phyloP scores from a whole-genome alignment of 2,888 invertebrate species.

The Scaptomyza tumidula region DNA sequence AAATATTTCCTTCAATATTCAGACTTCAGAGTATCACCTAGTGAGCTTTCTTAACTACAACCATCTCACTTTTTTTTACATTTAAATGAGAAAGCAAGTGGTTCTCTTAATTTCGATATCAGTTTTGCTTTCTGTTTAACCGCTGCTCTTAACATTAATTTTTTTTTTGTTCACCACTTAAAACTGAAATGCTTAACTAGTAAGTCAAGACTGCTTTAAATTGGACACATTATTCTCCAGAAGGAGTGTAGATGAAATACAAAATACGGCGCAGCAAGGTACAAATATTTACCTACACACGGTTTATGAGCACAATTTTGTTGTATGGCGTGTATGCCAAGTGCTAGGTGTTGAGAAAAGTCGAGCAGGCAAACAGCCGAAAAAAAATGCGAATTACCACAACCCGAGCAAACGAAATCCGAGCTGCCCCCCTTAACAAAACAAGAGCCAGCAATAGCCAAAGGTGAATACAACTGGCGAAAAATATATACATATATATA shows the following conservation, averaged over 20 bases:
- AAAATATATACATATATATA: background rate
- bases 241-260: background rate
- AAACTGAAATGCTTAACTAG: constrained; percentile 9
- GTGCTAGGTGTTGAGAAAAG: constrained; percentile 74
- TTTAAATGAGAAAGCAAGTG: no score
- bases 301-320: constrained; percentile 79
- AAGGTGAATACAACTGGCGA: constrained; percentile 27
- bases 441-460: constrained; percentile 21
- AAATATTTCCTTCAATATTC: no score
- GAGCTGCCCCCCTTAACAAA: background rate
- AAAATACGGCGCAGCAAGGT: background rate
- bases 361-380: constrained; percentile 54
- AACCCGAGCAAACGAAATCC: constrained; percentile 11
- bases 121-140: no score
- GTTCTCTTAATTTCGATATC: no score
- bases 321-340: constrained; percentile 81
- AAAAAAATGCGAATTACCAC: constrained; percentile 35
- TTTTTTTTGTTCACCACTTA: no score
- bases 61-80: no score
- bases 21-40: no score
- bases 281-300: constrained; percentile 70
- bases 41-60: no score
- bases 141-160: no score
- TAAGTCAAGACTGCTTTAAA: constrained; percentile 28
- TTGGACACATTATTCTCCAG: constrained; percentile 15